phyloP scores from a whole-genome alignment of 2,113 vertebrate species.

The Carassius gibelio region DNA sequence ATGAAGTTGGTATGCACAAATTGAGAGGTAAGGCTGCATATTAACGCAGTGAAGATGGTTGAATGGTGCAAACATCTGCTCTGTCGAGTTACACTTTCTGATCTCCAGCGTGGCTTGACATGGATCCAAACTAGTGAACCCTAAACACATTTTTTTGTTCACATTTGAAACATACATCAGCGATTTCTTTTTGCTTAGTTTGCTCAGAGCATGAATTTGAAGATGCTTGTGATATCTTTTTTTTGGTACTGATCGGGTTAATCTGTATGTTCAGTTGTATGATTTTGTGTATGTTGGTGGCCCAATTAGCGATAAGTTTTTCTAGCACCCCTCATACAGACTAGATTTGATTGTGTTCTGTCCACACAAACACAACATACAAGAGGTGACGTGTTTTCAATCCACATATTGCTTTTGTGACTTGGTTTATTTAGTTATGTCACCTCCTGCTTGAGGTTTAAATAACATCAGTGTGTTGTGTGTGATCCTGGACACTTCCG shows the following conservation, averaged over 20 bases:
- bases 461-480: conserved; percentile 10
- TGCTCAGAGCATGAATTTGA: conserved; percentile 91
- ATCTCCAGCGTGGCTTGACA: conserved; percentile 55
- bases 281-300: conserved; percentile 94
- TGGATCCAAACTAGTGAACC: conserved; percentile 47
- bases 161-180: conserved; percentile 42
- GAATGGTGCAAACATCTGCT: conserved; percentile 54
- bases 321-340: conserved; percentile 70
- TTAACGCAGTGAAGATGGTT: conserved; percentile 75
- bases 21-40: not conserved
- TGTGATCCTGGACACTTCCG: conserved; percentile 53
- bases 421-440: not conserved
- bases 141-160: conserved; percentile 14
- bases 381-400: conserved; percentile 9
- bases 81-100: conserved; percentile 47
- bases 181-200: conserved; percentile 73
- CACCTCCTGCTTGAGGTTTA: conserved; percentile 12
- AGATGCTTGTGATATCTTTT: conserved; percentile 78
- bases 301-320: conserved; percentile 73
- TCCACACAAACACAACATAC: conserved; percentile 7
- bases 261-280: conserved; percentile 85
- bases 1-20: conserved; percentile 79
- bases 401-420: conserved; percentile 53
- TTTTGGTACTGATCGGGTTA: conserved; percentile 78
- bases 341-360: conserved; percentile 33